Evolutionary conservation across 92 coral and sea anemone genomes (phyloP).

Genomic region (Blastomussa wellsi): DNA sequence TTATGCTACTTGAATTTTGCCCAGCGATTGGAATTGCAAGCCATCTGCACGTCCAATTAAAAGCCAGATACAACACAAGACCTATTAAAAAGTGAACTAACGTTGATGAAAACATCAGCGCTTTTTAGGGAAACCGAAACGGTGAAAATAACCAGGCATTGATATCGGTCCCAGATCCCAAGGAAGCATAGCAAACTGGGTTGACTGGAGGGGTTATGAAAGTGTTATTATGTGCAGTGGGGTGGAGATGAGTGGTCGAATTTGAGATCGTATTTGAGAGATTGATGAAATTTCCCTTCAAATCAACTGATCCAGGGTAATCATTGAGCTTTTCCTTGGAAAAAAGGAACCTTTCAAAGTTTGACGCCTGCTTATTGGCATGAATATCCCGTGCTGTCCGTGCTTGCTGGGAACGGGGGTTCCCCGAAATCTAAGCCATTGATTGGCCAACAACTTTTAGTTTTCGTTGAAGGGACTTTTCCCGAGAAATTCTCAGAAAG

Average conservation of each 20-base stretch:
- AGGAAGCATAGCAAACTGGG: background rate
- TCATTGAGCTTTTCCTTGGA: no score
- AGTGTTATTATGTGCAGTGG: background rate
- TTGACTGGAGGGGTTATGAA: background rate
- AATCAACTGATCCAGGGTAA: no score
- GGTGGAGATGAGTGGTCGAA: no score
- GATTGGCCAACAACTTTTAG: background rate
- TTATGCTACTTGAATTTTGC: background rate
- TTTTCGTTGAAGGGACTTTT: background rate
- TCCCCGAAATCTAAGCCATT: background rate
- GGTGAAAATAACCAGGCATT: background rate
- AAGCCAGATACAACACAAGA: conserved; percentile 5
- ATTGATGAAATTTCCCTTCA: no score
- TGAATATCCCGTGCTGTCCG: no score
- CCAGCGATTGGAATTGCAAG: background rate
- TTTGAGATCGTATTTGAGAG: no score
- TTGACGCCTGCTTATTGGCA: no score
- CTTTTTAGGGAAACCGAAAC: background rate
- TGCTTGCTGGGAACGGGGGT: background rate
- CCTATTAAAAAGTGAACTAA: conserved; percentile 30
- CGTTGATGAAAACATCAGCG: background rate
- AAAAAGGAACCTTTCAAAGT: no score
- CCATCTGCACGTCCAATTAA: conserved; percentile 12
- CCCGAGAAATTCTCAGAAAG: background rate
- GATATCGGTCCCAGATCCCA: background rate